Percentiles rank a stretch among this genome's conserved stretches.
Conservation (phyloP, 2,113 vertebrate species). For the Notechis scutatus region DNA sequence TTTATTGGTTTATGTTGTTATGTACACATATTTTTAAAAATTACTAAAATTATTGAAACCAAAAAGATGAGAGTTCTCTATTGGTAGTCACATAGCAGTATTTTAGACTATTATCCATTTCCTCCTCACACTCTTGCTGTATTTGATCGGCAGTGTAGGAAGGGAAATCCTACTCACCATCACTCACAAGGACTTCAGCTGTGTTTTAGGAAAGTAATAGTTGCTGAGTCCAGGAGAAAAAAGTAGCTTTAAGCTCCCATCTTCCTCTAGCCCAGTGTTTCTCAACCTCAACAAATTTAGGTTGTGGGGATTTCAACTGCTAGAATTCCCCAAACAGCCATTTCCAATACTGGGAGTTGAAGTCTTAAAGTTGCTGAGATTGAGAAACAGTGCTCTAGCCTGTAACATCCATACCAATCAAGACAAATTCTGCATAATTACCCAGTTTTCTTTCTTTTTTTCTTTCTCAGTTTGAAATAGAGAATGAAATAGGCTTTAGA, state of each 20-base stretch:
- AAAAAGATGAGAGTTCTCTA: no score
- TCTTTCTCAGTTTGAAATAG: background rate
- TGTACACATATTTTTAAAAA: no score
- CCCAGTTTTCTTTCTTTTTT: background rate
- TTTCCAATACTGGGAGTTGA: background rate
- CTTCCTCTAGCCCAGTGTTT: background rate
- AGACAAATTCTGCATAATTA: background rate
- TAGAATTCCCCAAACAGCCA: background rate
- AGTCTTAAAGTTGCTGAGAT: background rate
- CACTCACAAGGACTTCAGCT: background rate
- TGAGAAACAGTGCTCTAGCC: background rate
- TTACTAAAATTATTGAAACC: no score
- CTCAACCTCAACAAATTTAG: background rate
- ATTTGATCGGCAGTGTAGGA: background rate
- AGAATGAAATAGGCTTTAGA: background rate
- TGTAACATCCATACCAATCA: background rate
- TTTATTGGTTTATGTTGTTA: no score
- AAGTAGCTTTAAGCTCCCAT: background rate
- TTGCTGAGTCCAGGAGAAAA: background rate
- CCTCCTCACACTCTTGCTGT: background rate
- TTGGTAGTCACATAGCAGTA: background rate
- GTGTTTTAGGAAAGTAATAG: background rate
- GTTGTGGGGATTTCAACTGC: background rate
- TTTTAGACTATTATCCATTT: background rate
- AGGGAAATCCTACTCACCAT: background rate